Evolutionary conservation across 2,888 invertebrate species (phyloP).

Genomic region (Serripes groenlandicus): DNA sequence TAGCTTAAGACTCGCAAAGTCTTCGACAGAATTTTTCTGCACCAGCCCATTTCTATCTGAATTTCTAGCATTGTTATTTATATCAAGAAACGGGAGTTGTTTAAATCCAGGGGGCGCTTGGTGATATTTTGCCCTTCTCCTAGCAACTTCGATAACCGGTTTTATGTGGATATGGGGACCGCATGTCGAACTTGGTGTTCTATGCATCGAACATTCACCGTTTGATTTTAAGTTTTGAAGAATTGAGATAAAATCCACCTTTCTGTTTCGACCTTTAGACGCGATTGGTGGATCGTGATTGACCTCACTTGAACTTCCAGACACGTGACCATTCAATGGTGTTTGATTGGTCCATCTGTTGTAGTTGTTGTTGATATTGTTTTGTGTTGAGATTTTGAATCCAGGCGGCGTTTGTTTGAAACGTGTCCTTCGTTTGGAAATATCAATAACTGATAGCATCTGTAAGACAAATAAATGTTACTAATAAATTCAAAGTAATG

Average conservation of each 20-base stretch:
- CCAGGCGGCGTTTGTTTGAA: constrained; percentile 4
- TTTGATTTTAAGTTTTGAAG: neutral
- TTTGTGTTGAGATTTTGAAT: neutral
- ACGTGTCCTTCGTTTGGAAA: neutral
- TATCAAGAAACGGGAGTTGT: neutral
- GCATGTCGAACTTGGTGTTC: neutral
- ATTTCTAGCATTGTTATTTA: constrained; percentile 8
- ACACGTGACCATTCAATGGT: neutral
- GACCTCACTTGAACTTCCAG: neutral
- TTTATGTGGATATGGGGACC: too few relatives aligned
- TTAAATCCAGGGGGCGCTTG: constrained; percentile 7
- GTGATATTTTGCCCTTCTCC: constrained; percentile 2
- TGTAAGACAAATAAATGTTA: neutral
- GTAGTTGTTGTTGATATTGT: neutral
- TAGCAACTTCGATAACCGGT: constrained; percentile 5
- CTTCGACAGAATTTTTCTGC: too few relatives aligned
- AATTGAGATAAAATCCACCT: neutral
- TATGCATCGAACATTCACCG: neutral
- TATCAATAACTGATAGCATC: constrained; percentile 10
- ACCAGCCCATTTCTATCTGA: neutral
- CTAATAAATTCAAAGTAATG: too few relatives aligned
- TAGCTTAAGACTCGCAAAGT: too few relatives aligned
- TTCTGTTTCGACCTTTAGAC: neutral
- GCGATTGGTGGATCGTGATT: neutral
- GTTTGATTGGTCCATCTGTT: neutral